Evolutionary conservation across 1,140 invertebrate species (phyloP).

Genomic region (Lepidurus apus): DNA sequence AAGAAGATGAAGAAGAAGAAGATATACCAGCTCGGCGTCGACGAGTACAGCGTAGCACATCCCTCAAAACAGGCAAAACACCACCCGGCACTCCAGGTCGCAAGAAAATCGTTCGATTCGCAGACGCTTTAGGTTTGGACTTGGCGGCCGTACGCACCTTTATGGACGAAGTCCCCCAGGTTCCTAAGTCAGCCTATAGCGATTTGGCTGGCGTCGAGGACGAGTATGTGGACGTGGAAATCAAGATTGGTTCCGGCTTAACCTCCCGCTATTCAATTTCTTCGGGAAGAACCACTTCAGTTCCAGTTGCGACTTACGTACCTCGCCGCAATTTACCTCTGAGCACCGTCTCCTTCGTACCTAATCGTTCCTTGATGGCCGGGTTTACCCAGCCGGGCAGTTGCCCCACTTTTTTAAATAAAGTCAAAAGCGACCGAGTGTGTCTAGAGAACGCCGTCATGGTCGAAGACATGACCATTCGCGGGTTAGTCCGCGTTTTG

Average conservation of each 20-base stretch:
- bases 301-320: not conserved
- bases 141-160: slow-evolving; percentile 84
- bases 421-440: slow-evolving; percentile 63
- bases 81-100: slow-evolving; percentile 78
- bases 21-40: slow-evolving; percentile 32
- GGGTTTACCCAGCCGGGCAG: slow-evolving; percentile 74
- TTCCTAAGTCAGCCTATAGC: slow-evolving; percentile 72
- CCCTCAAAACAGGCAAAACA: slow-evolving; percentile 83
- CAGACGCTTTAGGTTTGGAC: slow-evolving; percentile 87
- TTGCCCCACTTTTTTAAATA: slow-evolving; percentile 67
- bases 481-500: slow-evolving; percentile 75
- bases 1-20: slow-evolving; percentile 36
- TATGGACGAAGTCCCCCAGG: slow-evolving; percentile 77
- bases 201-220: slow-evolving; percentile 39
- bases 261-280: not conserved
- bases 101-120: slow-evolving; percentile 93
- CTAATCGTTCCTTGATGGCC: slow-evolving; percentile 28
- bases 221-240: slow-evolving; percentile 1
- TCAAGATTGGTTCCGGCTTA: not conserved
- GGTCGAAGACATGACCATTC: slow-evolving; percentile 66
- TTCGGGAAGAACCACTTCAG: not conserved
- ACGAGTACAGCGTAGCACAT: slow-evolving; percentile 69
- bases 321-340: not conserved
- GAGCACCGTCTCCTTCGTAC: slow-evolving; percentile 25
- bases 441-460: slow-evolving; percentile 78